These are phyloP conservation scores for Catonia carolina DNA, from an alignment of 2,888 invertebrate genomes.

Conservation along the genomic window DNA sequence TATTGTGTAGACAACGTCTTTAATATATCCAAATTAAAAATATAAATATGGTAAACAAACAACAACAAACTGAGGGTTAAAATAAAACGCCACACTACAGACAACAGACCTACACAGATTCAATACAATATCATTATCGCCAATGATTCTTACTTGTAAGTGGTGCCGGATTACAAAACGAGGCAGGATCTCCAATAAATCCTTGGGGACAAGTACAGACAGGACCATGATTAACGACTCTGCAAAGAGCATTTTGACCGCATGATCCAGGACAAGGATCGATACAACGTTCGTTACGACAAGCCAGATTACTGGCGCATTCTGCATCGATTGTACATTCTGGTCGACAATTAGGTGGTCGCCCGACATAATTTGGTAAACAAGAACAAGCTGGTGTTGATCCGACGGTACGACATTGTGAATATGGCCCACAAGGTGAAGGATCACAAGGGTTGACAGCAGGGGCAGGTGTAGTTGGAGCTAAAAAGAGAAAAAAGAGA, in stretches of 20 bases:
- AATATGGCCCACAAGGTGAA: conserved; percentile 77
- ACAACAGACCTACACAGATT: too few relatives aligned
- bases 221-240: conserved; percentile 75
- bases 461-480: conserved; percentile 42
- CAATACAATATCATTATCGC: too few relatives aligned
- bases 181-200: conserved; percentile 69
- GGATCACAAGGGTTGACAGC: conserved; percentile 65
- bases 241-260: conserved; percentile 71
- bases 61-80: too few relatives aligned
- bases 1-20: too few relatives aligned
- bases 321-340: conserved; percentile 75
- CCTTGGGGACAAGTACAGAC: conserved; percentile 77
- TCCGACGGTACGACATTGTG: conserved; percentile 71
- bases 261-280: conserved; percentile 78
- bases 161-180: conserved; percentile 47
- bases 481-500: conserved; percentile 26
- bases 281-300: conserved; percentile 70
- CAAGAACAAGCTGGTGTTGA: conserved; percentile 82
- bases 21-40: too few relatives aligned
- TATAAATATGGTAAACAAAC: too few relatives aligned
- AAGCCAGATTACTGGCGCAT: conserved; percentile 74
- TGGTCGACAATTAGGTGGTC: conserved; percentile 79
- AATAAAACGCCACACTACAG: too few relatives aligned
- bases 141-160: conserved; percentile 41
- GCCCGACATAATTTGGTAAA: conserved; percentile 68